Evolutionary conservation across 2,113 vertebrate genomes (phyloP).

Genomic region (Nesogale talazaci): DNA sequence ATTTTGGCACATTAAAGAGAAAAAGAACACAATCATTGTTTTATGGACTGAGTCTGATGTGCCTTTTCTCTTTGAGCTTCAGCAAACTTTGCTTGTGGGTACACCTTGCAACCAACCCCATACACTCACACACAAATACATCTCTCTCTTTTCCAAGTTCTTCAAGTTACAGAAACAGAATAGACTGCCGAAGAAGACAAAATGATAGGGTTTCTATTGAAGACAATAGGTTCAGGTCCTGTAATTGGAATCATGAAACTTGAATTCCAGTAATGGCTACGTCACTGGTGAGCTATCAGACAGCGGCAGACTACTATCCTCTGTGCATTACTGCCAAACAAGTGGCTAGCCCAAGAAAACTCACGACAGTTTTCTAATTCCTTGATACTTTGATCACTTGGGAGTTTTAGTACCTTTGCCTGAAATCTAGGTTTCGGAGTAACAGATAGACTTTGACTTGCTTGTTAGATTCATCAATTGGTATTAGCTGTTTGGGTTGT

Average conservation of each 20-base stretch:
- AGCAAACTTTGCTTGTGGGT: neutral
- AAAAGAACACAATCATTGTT: neutral
- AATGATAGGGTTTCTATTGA: neutral
- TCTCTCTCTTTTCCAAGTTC: neutral
- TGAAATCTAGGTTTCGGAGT: neutral
- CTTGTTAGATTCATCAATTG: neutral
- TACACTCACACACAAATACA: too few relatives aligned
- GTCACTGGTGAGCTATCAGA: slow-evolving; percentile 58
- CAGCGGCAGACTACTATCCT: neutral
- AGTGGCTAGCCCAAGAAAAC: slow-evolving; percentile 40
- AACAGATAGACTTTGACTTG: slow-evolving; percentile 1
- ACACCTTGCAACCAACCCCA: neutral
- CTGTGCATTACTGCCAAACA: slow-evolving; percentile 16
- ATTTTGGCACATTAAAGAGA: slow-evolving; percentile 11
- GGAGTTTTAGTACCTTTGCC: neutral
- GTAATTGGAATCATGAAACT: slow-evolving; percentile 20
- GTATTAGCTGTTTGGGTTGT: neutral
- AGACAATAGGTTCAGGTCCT: slow-evolving; percentile 6
- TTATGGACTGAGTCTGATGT: neutral
- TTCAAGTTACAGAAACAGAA: slow-evolving; percentile 35
- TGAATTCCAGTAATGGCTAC: slow-evolving; percentile 61
- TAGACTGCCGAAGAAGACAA: slow-evolving; percentile 29
- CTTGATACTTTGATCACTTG: neutral
- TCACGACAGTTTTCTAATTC: slow-evolving; percentile 37
- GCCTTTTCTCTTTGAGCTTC: neutral